These are phyloP conservation scores for Cydia splendana DNA, from an alignment of 1,140 invertebrate species.

Conservation along the genomic window DNA sequence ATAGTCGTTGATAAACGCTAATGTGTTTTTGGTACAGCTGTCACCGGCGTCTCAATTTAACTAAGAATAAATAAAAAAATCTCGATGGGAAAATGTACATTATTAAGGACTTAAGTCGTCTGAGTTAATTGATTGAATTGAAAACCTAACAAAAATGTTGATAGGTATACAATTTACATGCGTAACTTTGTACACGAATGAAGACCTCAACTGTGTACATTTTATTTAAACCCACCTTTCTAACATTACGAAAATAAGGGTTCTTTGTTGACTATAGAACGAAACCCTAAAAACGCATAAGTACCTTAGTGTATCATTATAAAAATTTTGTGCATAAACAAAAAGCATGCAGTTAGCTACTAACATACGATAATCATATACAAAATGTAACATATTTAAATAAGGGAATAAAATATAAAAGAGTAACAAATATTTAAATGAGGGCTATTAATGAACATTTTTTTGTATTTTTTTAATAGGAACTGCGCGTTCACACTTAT, in stretches of 20 bases:
- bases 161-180: neutral
- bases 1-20: neutral
- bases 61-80: neutral
- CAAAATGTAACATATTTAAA: conserved; percentile 38
- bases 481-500: conserved; percentile 57
- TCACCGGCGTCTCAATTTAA: neutral
- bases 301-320: conserved; percentile 36
- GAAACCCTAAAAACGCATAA: conserved; percentile 35
- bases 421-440: conserved; percentile 35
- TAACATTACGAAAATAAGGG: conserved; percentile 40
- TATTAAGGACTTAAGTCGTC: neutral
- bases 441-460: conserved; percentile 39
- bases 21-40: conserved; percentile 10
- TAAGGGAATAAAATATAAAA: conserved; percentile 42
- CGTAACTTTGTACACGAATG: neutral
- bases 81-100: neutral
- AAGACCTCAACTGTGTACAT: conserved; percentile 6
- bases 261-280: conserved; percentile 22
- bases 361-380: conserved; percentile 23
- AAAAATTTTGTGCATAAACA: conserved; percentile 41
- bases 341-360: conserved; percentile 30
- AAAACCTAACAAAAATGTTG: conserved; percentile 11
- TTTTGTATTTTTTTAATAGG: conserved; percentile 58
- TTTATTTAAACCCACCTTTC: conserved; percentile 38
- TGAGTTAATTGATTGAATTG: neutral